Base-by-base conservation (phyloP, 2,888 invertebrate genomes). In the Eristalis intricaria region DNA sequence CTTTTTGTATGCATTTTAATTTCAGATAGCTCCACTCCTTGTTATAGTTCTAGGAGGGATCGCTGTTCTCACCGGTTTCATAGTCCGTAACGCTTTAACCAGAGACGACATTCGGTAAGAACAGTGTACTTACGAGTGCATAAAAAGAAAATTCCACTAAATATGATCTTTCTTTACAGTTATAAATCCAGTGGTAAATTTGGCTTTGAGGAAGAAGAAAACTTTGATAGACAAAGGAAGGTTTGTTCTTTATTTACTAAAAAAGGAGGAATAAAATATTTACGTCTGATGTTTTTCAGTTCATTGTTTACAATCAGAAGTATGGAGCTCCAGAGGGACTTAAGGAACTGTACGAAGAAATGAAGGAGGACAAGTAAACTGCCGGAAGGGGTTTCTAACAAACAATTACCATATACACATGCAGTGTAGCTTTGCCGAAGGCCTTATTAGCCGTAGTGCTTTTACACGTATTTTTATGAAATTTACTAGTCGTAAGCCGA, bases 41-140 rank as follows among this genome's bases (percentile, higher is more conserved):
- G 23, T 60, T 5, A 68, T 77, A 22, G 68, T 77, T n/a, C n/a
- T 69, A 0, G 76, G 68, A 35, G 76, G 76, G 15, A 13, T 68
- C 22, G n/a, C 13, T 38, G 22, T 63, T 10, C 26, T 77, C 19
- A 13, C 68, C 1, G 76, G 40, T 0, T 77, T 77, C n/a, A 35
- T 77, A 22, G 11, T 77, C 66, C 76, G 76, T n/a, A 77, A 77
- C 35, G 13, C 32, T 2, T 7, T 69, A n/a, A 77, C 76, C 10
- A 68, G 76, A 50, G 76, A 77, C 35, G 76, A 77, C 29, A n/a
- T 77, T 61, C 76, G 76, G 60, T 74, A 56, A 35, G 73, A 5
- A 19, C 1, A 29, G 4, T 0, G 43, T 11, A 32, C 1, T 10
- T 10, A 10, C 22, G 10, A 71, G 23, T 38, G 29, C 13, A 22